Percentiles rank a stretch among this genome's conserved stretches.
Conservation (phyloP, 2,113 vertebrate genomes). For the Ia io region DNA sequence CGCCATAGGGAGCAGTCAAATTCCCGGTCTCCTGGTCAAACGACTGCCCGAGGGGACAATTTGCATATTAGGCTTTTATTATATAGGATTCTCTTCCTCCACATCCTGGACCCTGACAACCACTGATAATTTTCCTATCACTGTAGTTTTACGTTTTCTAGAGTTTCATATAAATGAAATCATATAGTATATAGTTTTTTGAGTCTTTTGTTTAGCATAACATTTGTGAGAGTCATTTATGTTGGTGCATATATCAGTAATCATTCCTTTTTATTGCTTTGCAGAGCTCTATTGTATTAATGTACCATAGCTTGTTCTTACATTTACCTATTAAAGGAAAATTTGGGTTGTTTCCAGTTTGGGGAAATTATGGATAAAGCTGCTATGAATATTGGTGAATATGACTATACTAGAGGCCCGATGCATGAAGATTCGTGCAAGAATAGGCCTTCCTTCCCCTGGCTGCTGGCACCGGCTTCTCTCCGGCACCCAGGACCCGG, state of each 20-base stretch:
- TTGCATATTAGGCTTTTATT: too few species aligned
- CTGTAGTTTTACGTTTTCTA: neutral
- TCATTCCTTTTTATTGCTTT: neutral
- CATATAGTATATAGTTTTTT: neutral
- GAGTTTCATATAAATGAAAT: neutral
- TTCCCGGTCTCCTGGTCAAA: too few species aligned
- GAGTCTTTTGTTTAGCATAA: neutral
- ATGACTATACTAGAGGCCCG: neutral
- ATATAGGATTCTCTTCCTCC: neutral
- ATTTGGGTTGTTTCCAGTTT: neutral
- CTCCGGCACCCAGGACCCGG: too few species aligned
- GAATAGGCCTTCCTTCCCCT: too few species aligned
- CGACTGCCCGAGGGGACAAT: too few species aligned
- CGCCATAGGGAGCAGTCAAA: too few species aligned
- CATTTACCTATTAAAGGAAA: neutral
- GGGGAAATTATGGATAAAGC: neutral
- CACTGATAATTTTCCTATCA: neutral
- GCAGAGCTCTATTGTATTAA: neutral
- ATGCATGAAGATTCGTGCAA: too few species aligned
- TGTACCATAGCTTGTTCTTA: neutral
- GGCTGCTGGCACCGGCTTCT: too few species aligned
- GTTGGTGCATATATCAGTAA: neutral
- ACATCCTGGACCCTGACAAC: neutral
- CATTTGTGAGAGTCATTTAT: neutral
- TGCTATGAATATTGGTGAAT: neutral